Evolutionary conservation across 1,140 invertebrate genomes (phyloP).

Genomic region (Eumeta japonica): DNA sequence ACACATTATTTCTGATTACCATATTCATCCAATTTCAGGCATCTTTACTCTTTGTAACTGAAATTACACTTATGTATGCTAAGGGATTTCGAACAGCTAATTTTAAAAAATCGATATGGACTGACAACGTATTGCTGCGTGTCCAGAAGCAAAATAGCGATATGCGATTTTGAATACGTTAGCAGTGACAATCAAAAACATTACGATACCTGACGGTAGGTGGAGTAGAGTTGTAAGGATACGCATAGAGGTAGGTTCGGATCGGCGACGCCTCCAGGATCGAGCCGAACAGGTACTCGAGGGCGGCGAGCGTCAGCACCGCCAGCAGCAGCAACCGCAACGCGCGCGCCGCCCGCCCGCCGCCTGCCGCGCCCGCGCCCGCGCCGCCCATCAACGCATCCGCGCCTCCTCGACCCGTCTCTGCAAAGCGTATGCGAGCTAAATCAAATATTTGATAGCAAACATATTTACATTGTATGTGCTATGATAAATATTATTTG

Average conservation of each 20-base stretch:
- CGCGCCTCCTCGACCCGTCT: constrained; percentile 10
- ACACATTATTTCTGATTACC: too few relatives aligned
- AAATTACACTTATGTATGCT: constrained; percentile 15
- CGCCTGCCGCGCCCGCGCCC: constrained; percentile 23
- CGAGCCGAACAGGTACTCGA: constrained; percentile 46
- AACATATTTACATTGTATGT: too few relatives aligned
- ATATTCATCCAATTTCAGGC: too few relatives aligned
- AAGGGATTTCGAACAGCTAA: constrained; percentile 18
- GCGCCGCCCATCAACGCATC: constrained; percentile 51
- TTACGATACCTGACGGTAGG: constrained; percentile 25
- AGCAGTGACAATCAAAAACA: too few relatives aligned
- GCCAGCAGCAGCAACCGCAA: constrained; percentile 39
- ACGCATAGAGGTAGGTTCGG: constrained; percentile 41
- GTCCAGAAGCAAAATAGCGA: too few relatives aligned
- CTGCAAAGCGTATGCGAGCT: too few relatives aligned
- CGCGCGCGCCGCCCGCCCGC: constrained; percentile 42
- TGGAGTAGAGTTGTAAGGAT: constrained; percentile 34
- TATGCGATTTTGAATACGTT: too few relatives aligned
- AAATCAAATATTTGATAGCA: too few relatives aligned
- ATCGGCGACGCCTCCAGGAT: constrained; percentile 44
- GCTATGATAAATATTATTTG: too few relatives aligned
- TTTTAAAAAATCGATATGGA: too few relatives aligned
- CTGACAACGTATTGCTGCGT: too few relatives aligned
- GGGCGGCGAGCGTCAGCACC: constrained; percentile 39
- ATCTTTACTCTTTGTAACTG: too few relatives aligned